Percentiles rank a stretch among this genome's conserved stretches.
Conservation (phyloP, 2,888 invertebrate species). For the Melanophora roralis region DNA sequence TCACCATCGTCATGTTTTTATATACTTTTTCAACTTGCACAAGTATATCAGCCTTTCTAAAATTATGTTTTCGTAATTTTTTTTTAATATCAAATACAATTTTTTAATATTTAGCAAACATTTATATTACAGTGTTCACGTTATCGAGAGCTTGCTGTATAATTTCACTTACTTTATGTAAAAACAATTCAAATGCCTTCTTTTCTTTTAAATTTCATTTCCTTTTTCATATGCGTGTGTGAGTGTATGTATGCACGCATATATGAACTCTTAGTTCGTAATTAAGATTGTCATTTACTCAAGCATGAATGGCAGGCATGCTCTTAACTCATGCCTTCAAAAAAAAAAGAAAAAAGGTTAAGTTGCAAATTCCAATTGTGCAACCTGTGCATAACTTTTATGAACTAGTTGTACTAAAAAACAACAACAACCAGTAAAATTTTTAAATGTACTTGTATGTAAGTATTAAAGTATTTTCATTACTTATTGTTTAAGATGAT, state of each 20-base stretch:
- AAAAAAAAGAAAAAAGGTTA: constrained; percentile 19
- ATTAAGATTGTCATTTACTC: constrained; percentile 64
- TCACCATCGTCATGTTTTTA: too few species aligned
- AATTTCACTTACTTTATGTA: not conserved
- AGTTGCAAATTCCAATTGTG: constrained; percentile 4
- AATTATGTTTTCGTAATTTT: too few species aligned
- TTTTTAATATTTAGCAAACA: too few species aligned
- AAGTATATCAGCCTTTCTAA: too few species aligned
- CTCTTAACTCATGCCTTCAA: constrained; percentile 31
- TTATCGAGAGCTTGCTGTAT: not conserved
- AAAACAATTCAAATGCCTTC: not conserved
- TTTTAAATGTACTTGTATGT: not conserved
- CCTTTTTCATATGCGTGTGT: not conserved
- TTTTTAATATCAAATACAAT: too few species aligned
- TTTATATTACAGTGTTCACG: not conserved
- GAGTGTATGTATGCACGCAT: not conserved
- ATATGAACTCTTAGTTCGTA: constrained; percentile 51
- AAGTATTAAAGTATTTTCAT: not conserved
- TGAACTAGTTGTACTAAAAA: not conserved
- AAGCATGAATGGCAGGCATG: constrained; percentile 49
- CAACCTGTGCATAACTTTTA: constrained; percentile 11
- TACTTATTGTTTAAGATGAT: constrained; percentile 1
- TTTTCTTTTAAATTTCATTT: not conserved
- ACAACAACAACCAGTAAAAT: too few species aligned
- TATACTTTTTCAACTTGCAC: too few species aligned